These are phyloP conservation scores for Murina feae DNA, from an alignment of 2,113 vertebrate genomes.

Conservation along the genomic window DNA sequence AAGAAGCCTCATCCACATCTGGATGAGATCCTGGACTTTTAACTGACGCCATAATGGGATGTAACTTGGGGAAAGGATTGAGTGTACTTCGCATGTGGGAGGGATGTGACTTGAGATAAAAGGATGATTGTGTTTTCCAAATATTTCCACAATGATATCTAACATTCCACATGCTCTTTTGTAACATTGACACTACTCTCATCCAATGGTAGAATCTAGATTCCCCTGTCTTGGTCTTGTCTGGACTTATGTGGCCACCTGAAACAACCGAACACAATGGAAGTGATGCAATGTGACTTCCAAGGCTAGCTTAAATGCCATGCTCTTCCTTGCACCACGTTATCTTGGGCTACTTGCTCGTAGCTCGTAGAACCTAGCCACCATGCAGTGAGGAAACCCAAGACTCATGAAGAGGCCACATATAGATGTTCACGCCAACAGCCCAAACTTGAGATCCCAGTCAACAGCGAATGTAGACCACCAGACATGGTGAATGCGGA, in stretches of 20 bases:
- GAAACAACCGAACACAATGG: background rate
- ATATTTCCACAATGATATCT: background rate
- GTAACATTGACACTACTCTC: background rate
- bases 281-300: background rate
- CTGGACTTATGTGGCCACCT: background rate
- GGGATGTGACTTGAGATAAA: background rate
- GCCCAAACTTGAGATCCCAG: background rate
- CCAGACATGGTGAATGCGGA: background rate
- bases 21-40: background rate
- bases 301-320: background rate
- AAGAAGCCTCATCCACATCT: background rate
- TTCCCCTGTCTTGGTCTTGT: background rate
- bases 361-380: background rate
- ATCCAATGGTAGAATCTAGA: too few relatives aligned
- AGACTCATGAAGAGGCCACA: background rate
- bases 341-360: background rate
- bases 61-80: background rate
- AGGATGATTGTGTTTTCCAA: background rate
- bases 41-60: background rate
- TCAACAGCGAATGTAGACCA: background rate
- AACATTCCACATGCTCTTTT: background rate
- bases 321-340: too few relatives aligned
- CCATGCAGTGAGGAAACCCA: background rate
- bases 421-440: too few relatives aligned
- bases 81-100: background rate